Evolutionary conservation across 2,113 vertebrate genomes (phyloP).

Genomic region (Prunella himalayana): DNA sequence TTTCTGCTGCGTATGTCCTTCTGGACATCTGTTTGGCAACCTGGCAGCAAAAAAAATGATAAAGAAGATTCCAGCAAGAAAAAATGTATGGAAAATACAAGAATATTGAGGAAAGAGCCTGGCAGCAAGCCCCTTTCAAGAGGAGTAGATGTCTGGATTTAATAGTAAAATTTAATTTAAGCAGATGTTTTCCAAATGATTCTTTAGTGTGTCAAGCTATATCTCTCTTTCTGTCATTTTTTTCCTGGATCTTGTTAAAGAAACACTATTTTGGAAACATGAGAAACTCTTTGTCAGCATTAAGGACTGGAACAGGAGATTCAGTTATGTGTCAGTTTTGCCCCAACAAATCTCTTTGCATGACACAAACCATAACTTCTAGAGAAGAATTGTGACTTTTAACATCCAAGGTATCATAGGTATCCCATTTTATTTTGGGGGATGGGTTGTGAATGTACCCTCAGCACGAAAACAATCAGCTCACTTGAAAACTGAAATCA

Average conservation of each 20-base stretch:
- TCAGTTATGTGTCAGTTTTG: not conserved
- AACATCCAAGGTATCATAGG: not conserved
- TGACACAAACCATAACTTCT: not conserved
- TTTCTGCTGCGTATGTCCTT: not conserved
- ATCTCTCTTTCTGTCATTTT: not conserved
- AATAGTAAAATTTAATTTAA: slow-evolving; percentile 13
- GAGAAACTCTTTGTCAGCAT: slow-evolving; percentile 1
- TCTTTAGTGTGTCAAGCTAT: not conserved
- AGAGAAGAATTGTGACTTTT: not conserved
- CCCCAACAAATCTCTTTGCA: not conserved
- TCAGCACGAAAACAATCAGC: not conserved
- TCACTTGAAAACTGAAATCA: not conserved
- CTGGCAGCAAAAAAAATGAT: not conserved
- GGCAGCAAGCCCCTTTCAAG: not conserved
- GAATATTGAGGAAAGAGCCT: not conserved
- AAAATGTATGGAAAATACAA: not conserved
- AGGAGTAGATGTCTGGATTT: slow-evolving; percentile 11
- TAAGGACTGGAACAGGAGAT: not conserved
- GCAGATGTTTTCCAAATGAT: not conserved
- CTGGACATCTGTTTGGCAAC: not conserved
- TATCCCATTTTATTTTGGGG: not conserved
- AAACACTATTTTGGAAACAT: not conserved
- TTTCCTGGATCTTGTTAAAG: not conserved
- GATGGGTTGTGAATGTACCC: not conserved
- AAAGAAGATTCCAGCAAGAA: not conserved